These are phyloP conservation scores for Portevinia maculata DNA, from an alignment of 2,888 invertebrate species.

Conservation along the genomic window DNA sequence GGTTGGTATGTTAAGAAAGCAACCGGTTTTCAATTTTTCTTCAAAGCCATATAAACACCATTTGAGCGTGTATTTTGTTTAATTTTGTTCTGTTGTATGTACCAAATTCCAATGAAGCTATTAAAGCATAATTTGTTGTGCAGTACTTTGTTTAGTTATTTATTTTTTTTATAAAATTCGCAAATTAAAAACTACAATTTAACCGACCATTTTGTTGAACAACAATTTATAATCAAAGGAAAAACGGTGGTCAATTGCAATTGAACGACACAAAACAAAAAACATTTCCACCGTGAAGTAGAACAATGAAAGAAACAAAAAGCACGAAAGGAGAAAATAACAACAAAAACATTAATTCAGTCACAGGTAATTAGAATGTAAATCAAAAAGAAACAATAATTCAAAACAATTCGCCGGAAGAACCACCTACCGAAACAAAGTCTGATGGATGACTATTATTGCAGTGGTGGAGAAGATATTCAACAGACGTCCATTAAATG, in stretches of 20 bases:
- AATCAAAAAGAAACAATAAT: slow-evolving; percentile 9
- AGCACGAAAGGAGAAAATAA: background rate
- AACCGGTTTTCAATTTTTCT: slow-evolving; percentile 70
- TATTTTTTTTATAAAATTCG: slow-evolving; percentile 2
- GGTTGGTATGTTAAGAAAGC: slow-evolving; percentile 72
- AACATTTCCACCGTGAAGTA: background rate
- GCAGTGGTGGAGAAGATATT: slow-evolving; percentile 30
- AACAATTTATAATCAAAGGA: slow-evolving; percentile 6
- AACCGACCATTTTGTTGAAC: slow-evolving; percentile 68
- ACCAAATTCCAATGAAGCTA: slow-evolving; percentile 63
- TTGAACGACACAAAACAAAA: slow-evolving; percentile 24
- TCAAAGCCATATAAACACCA: slow-evolving; percentile 69
- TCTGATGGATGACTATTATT: slow-evolving; percentile 63
- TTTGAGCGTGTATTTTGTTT: slow-evolving; percentile 51
- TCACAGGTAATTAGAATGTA: slow-evolving; percentile 10
- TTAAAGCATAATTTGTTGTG: slow-evolving; percentile 44
- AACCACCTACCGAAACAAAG: slow-evolving; percentile 63
- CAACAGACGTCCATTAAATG: slow-evolving; percentile 32
- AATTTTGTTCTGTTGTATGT: slow-evolving; percentile 31
- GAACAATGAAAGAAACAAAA: slow-evolving; percentile 12
- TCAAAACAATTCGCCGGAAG: slow-evolving; percentile 10
- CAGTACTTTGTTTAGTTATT: slow-evolving; percentile 25
- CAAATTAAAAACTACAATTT: slow-evolving; percentile 28
- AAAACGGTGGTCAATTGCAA: slow-evolving; percentile 26
- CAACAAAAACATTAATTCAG: slow-evolving; percentile 9